phyloP scores from a whole-genome alignment of 2,888 invertebrate species.

The Trisateles emortualis region DNA sequence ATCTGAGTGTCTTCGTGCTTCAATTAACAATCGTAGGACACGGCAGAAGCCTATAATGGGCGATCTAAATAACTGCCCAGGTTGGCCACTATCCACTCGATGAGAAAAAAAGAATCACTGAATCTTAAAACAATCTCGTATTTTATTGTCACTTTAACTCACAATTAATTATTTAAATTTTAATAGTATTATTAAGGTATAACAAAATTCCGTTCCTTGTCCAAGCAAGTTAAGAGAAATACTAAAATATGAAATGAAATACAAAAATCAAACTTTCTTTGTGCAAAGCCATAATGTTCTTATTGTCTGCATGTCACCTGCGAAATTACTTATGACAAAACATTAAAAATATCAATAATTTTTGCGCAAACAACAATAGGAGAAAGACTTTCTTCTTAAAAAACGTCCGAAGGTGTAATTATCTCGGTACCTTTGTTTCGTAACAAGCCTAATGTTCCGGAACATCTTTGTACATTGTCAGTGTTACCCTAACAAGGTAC shows the following conservation, averaged over 20 bases:
- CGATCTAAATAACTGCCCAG: no score
- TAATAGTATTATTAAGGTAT: neutral
- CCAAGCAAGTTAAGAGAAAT: constrained; percentile 29
- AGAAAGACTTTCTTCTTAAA: constrained; percentile 82
- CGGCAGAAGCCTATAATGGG: no score
- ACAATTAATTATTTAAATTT: no score
- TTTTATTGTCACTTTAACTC: no score
- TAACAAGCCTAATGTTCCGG: constrained; percentile 73
- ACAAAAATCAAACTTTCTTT: constrained; percentile 53
- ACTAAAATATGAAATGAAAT: constrained; percentile 42
- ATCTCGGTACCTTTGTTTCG: constrained; percentile 72
- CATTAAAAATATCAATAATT: constrained; percentile 50
- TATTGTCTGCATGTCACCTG: constrained; percentile 36
- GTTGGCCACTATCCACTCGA: no score
- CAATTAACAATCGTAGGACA: no score
- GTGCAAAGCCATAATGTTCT: constrained; percentile 39
- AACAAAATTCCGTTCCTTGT: constrained; percentile 19
- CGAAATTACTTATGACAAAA: constrained; percentile 47
- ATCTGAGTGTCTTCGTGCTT: no score
- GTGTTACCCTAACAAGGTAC: constrained; percentile 70
- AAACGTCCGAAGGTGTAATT: constrained; percentile 74
- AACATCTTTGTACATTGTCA: constrained; percentile 76
- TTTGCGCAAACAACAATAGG: constrained; percentile 72
- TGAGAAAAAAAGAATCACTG: no score
- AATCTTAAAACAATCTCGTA: no score